phyloP scores from a whole-genome alignment of 2,888 invertebrate species.

The Trachelus troglodyta region DNA sequence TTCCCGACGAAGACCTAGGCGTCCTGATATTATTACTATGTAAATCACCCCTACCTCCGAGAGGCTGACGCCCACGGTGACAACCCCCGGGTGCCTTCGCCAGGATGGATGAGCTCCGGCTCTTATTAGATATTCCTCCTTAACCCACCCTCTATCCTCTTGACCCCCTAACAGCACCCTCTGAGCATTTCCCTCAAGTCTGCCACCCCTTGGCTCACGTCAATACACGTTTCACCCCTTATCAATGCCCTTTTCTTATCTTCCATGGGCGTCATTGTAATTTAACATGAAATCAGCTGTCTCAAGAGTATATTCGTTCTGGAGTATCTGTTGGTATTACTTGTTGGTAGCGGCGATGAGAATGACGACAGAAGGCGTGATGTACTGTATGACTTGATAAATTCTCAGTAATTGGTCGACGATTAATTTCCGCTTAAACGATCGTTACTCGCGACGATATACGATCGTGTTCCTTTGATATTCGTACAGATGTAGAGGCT shows the following conservation, averaged over 20 bases:
- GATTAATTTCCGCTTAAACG: background rate
- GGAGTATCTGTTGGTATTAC: background rate
- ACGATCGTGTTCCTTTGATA: background rate
- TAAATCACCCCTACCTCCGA: slow-evolving; percentile 60
- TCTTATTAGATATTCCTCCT: slow-evolving; percentile 64
- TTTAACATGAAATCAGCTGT: slow-evolving; percentile 42
- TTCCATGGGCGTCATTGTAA: slow-evolving; percentile 38
- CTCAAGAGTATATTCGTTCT: background rate
- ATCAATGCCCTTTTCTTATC: slow-evolving; percentile 26
- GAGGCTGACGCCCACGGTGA: slow-evolving; percentile 62
- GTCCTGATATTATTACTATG: slow-evolving; percentile 67
- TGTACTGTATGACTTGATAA: slow-evolving; percentile 24
- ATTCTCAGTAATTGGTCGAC: slow-evolving; percentile 11
- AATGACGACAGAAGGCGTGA: slow-evolving; percentile 27
- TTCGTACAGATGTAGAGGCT: background rate
- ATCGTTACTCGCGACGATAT: background rate
- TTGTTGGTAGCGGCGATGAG: background rate
- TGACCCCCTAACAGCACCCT: slow-evolving; percentile 18
- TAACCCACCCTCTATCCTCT: slow-evolving; percentile 41
- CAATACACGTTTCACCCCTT: slow-evolving; percentile 47
- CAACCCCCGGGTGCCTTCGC: slow-evolving; percentile 60
- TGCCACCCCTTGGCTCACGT: slow-evolving; percentile 42
- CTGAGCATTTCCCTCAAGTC: slow-evolving; percentile 37
- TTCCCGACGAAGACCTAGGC: slow-evolving; percentile 11
- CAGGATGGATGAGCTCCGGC: slow-evolving; percentile 60